Base-by-base conservation (phyloP, 2,888 invertebrate genomes). In the Pammene fasciana region DNA sequence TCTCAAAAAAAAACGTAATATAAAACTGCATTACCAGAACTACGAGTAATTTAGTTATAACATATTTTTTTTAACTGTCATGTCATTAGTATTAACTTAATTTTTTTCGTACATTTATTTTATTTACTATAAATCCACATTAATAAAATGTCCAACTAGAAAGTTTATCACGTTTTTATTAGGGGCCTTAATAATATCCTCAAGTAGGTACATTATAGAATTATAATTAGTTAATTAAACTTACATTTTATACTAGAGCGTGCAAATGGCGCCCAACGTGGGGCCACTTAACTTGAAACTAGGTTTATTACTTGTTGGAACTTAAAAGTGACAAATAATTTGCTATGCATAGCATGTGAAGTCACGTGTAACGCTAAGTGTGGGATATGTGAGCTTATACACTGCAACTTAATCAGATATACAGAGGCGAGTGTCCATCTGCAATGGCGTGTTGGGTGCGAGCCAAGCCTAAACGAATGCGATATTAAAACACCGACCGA, bases 401-500 rank as follows among this genome's bases (percentile, higher is more conserved):
- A 41, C 43, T 57, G 56, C 56, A 68, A 64, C 41, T 64, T 68
- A 56, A 68, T 64, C 50, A 64, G 48, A 43, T 57, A 62, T 68
- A 57, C 67, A 67, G 52, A 67, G 50, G 67, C 64, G 41, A 68
- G 54, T 68, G 68, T 68, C 68, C 68, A 68, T 68, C 68, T 68
- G 68, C 68, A 68, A 65, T 68, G 68, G 59, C 68, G 68, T 52
- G 57, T 68, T 68, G 68, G 68, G 65, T 65, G 65, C 36, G 59
- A n/a, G 68, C 68, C 68, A 68, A 68, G 57, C 59, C 52, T 46
- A 59, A 68, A 68, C 57, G 68, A 68, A 65, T 68, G 64, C 18
- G 64, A 68, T 59, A 64, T 54, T 68, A 59, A 68, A 67, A 59
- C 67, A 62, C 68, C 64, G 57, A 62, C 68, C 64, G 57, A 45